Evolutionary conservation across 1,140 invertebrate genomes (phyloP), one percentile per base, ranked within the genome.

Genomic region (Apis laboriosa): DNA sequence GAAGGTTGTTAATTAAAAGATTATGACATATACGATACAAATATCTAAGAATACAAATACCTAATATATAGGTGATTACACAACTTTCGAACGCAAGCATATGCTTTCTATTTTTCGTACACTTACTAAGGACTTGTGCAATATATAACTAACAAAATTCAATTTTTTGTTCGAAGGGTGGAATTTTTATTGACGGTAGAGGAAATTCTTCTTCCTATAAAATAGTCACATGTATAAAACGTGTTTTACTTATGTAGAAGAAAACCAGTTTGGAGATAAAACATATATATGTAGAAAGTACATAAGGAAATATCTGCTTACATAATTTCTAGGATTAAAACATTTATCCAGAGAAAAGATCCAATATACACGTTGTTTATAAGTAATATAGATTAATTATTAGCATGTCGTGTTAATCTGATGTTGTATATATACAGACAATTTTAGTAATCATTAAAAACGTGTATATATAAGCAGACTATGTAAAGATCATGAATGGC

Each of bases 201-300:
- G 5, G 3, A 12, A n/a, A 2, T 67, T 56, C 15, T 12, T 8
- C 1, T 9, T 7, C n/a, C 1, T 3, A 21, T 24, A 9, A 12
- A 24, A n/a, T 1, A 67, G 2, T 0, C 19, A 5, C 2, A 7
- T 15, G 51, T 0, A 9, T 49, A 9, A 19, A n/a, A 68, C 21
- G 13, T 53, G 71, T n/a, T 66, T 34, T 17, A 34, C 7, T 17
- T 66, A 75, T 11, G n/a, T 21, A 8, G 17, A 58, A 21, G 53
- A 43, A 81, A 81, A 81, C 73, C 53, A 53, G 80, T 81, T 77
- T 34, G 11, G 0, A 28, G 13, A n/a, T 55, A 24, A 66, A 66
- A 75, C 24, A 63, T 63, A 63, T 43, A 0, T 43, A 43, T 7
- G 55, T 77, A 77, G 80, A 81, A 81, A 81, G 80, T 81, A 68